A percentile compares a stretch with the other conserved stretches of the same genome.
Conservation (phyloP, 2,797 vertebrate genomes). For the Tolypeutes matacus region DNA sequence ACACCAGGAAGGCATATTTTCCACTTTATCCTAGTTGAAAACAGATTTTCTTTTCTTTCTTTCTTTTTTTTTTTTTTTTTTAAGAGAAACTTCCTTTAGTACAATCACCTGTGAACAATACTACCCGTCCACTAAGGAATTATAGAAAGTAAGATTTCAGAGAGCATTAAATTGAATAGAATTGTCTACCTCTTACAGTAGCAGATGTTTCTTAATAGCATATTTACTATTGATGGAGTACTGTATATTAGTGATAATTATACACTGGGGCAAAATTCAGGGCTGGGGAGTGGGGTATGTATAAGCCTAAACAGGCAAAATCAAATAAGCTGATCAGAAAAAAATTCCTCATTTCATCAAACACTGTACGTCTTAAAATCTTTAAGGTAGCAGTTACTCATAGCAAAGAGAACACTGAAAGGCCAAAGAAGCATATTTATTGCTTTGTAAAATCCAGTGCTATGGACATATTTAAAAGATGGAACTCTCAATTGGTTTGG, state of each 20-base stretch:
- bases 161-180: slow-evolving; percentile 36
- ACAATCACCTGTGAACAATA: slow-evolving; percentile 47
- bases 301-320: background rate
- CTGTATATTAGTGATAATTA: slow-evolving; percentile 58
- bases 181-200: background rate
- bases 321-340: background rate
- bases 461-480: slow-evolving; percentile 14
- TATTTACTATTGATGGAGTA: slow-evolving; percentile 58
- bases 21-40: background rate
- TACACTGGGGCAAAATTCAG: slow-evolving; percentile 23
- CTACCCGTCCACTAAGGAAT: background rate
- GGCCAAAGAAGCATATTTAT: background rate
- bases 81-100: background rate
- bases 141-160: slow-evolving; percentile 24
- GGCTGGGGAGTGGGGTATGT: background rate
- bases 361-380: background rate
- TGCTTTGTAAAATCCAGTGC: background rate
- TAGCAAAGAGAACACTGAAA: background rate
- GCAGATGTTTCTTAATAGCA: slow-evolving; percentile 46
- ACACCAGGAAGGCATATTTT: background rate
- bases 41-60: background rate
- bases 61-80: background rate
- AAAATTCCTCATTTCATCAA: background rate
- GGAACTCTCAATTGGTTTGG: background rate
- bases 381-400: background rate